Evolutionary conservation across 2,888 invertebrate genomes (phyloP).

Genomic region (Trissonchulus latispiculum): DNA sequence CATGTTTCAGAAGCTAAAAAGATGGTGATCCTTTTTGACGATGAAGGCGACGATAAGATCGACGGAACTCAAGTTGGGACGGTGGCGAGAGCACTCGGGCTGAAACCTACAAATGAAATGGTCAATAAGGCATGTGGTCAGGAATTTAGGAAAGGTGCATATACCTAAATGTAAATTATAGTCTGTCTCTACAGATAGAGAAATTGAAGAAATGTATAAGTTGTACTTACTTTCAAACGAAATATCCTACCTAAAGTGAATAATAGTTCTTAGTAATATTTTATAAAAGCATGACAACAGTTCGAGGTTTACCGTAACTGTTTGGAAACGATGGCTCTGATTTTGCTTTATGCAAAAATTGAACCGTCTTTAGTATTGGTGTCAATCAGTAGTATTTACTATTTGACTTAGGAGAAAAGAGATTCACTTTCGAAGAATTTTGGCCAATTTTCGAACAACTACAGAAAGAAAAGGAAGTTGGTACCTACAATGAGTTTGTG

Average conservation of each 20-base stretch:
- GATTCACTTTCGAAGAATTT: slow-evolving; percentile 88
- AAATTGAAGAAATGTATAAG: no score
- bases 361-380: no score
- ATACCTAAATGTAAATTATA: no score
- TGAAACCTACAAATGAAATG: slow-evolving; percentile 83
- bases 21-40: slow-evolving; percentile 62
- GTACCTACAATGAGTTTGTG: slow-evolving; percentile 95
- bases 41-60: slow-evolving; percentile 75
- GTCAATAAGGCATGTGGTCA: slow-evolving; percentile 83
- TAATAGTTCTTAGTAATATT: no score
- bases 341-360: no score
- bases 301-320: no score
- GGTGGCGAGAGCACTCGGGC: slow-evolving; percentile 82
- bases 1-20: slow-evolving; percentile 36
- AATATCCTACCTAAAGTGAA: no score
- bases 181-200: no score
- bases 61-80: slow-evolving; percentile 88
- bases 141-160: slow-evolving; percentile 46
- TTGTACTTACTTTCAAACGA: no score
- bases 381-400: no score
- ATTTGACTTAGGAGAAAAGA: slow-evolving; percentile 64
- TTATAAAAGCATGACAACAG: no score
- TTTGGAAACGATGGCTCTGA: no score
- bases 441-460: slow-evolving; percentile 92
- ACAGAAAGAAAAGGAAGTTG: slow-evolving; percentile 94